Evolutionary conservation across 2,888 invertebrate genomes (phyloP).

Genomic region (Sesia bembeciformis): DNA sequence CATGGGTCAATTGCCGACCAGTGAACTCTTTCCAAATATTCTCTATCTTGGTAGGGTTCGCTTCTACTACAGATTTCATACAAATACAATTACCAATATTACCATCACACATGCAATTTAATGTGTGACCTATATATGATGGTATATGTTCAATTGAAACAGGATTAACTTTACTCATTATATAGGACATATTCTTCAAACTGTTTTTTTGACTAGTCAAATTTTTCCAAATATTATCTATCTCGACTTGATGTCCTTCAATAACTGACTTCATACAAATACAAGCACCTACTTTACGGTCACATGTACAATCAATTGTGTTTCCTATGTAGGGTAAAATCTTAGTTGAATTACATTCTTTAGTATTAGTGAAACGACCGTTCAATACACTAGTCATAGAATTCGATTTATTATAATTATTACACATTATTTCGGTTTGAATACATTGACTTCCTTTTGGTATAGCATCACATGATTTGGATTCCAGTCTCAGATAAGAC

Average conservation of each 20-base stretch:
- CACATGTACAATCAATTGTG: constrained; percentile 44
- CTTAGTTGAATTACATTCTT: background rate
- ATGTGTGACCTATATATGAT: no score
- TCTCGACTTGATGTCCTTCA: constrained; percentile 21
- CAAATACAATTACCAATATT: background rate
- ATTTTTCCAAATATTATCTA: constrained; percentile 30
- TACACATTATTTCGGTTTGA: constrained; percentile 13
- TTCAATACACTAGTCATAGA: background rate
- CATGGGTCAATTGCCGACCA: background rate
- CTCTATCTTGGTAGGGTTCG: background rate
- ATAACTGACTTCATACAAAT: constrained; percentile 37
- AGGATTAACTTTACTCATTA: constrained; percentile 23
- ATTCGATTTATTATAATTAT: background rate
- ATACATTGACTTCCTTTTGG: constrained; percentile 12
- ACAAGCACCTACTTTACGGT: constrained; percentile 28
- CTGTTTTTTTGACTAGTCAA: constrained; percentile 15
- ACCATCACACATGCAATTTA: background rate
- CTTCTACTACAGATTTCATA: background rate
- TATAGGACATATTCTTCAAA: constrained; percentile 29
- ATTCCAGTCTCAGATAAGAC: constrained; percentile 18
- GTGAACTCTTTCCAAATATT: background rate
- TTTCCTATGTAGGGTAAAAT: constrained; percentile 34
- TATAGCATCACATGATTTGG: constrained; percentile 31
- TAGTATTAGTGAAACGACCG: background rate
- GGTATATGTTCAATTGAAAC: constrained; percentile 1